Conservation (phyloP, 2,113 vertebrate species). For the Anarhynchus alexandrinus region DNA sequence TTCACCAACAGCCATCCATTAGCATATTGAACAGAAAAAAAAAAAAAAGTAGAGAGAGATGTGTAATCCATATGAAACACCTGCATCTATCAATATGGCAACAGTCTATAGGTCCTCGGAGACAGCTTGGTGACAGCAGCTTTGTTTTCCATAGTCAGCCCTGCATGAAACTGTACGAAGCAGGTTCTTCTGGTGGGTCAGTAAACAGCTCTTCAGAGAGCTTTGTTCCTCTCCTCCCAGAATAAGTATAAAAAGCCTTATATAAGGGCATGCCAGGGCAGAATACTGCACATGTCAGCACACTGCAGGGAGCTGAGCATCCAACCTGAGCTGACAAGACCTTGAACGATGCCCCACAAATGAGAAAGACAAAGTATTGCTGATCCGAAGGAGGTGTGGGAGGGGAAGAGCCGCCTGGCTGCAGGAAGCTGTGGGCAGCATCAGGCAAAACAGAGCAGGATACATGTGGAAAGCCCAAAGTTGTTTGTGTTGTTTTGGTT, state of each 20-base stretch:
- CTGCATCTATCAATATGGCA: neutral
- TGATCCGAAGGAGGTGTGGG: neutral
- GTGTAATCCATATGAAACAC: neutral
- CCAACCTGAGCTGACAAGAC: neutral
- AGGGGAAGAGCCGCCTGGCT: neutral
- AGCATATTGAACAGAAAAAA: neutral
- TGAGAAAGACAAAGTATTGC: neutral
- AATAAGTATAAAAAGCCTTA: neutral
- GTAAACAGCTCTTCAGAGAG: neutral
- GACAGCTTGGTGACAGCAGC: neutral
- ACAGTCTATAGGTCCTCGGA: neutral
- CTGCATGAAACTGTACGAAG: neutral
- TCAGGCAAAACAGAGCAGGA: neutral
- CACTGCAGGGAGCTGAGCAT: neutral
- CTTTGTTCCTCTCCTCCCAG: neutral
- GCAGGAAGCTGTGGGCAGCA: neutral
- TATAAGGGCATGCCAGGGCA: neutral
- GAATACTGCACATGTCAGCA: neutral
- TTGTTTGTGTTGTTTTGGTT: neutral
- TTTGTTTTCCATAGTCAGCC: neutral
- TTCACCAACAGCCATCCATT: neutral
- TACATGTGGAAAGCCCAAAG: neutral
- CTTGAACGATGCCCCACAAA: neutral
- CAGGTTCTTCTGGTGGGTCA: neutral
- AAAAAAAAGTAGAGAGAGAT: no score